phyloP scores from a whole-genome alignment of 2,888 invertebrate genomes.

The Noctua janthina region DNA sequence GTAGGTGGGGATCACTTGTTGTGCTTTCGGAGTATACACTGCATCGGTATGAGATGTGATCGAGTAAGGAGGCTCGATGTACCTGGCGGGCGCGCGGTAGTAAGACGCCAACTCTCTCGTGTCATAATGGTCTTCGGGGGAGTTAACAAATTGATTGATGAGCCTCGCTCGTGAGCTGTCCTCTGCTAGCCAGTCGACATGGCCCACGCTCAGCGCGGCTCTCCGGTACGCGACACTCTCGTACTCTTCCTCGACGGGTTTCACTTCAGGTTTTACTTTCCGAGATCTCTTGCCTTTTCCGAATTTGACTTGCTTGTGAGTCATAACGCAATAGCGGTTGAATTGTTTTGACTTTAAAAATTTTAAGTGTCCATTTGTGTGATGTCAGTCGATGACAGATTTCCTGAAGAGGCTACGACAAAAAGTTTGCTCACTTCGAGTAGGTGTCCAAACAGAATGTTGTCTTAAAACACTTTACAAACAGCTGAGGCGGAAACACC shows the following conservation, averaged over 20 bases:
- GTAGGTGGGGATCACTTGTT: conserved; percentile 64
- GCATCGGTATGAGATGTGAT: conserved; percentile 69
- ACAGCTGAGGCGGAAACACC: conserved; percentile 88
- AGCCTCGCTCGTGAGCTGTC: conserved; percentile 70
- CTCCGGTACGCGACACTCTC: conserved; percentile 31
- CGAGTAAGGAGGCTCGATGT: conserved; percentile 64
- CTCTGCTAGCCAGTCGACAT: conserved; percentile 64
- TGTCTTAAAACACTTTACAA: conserved; percentile 70
- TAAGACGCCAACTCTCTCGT: conserved; percentile 73
- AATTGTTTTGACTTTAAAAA: conserved; percentile 66
- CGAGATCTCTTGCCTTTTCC: conserved; percentile 52
- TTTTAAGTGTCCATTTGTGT: conserved; percentile 66
- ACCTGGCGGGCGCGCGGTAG: conserved; percentile 64
- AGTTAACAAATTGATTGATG: conserved; percentile 62
- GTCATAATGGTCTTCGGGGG: conserved; percentile 48
- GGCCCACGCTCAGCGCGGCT: conserved; percentile 64
- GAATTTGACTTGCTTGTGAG: conserved; percentile 61
- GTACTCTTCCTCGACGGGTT: conserved; percentile 42
- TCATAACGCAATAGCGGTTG: conserved; percentile 55
- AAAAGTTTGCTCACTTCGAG: conserved; percentile 69
- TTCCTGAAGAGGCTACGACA: conserved; percentile 49
- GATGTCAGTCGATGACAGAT: conserved; percentile 63
- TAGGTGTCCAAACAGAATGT: conserved; percentile 73
- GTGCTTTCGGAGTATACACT: conserved; percentile 29
- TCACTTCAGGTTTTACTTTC: conserved; percentile 38